Base-by-base conservation (phyloP, 2,888 invertebrate genomes). In the Hypomecis atomaria region DNA sequence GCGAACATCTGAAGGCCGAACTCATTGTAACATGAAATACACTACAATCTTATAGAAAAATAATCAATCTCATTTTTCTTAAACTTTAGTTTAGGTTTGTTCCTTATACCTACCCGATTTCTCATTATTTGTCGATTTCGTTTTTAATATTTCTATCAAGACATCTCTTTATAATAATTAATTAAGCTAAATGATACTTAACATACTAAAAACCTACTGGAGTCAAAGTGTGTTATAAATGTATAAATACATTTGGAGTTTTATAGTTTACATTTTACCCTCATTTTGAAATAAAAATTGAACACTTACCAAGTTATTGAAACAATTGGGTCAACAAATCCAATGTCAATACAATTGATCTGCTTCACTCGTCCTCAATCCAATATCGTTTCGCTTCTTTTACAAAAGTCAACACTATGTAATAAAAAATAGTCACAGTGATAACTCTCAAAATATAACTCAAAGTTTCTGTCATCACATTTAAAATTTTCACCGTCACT, bases 401-500 rank as follows among this genome's bases (percentile, higher is more conserved):
- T 70, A 84, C 80, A 69, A 88, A 86, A 80, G 86, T 81, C 71
- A 89, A 76, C 74, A 89, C 70, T 55, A 78, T 75, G 71, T 91
- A 91, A 80, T 90, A 91, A 56, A 91, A 81, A 62, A 85, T 66
- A 10, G 91, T 90, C 75, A 88, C 80, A 67, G 87, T 72, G 73
- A 86, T 71, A 69, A 90, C 75, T 75, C 85, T 85, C 54, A 81
- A 74, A 64, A 87, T 81, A 72, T 88, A 89, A 71, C 81, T 85
- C 34, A 89, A 73, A 67, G 83, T 86, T 73, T 86, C 87, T 77
- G 87, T 85, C 90, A 90, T 90, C 85, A 90, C 90, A 87, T 76
- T 69, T 69, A 65, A 75, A 64, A 57, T 59, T 60, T 62, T 66
- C 66, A 69, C 64, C 42, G 42, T 47, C 64, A 50, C 34, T 38